Evolutionary conservation across 1,140 invertebrate species (phyloP).

Genomic region (Achroia grisella): DNA sequence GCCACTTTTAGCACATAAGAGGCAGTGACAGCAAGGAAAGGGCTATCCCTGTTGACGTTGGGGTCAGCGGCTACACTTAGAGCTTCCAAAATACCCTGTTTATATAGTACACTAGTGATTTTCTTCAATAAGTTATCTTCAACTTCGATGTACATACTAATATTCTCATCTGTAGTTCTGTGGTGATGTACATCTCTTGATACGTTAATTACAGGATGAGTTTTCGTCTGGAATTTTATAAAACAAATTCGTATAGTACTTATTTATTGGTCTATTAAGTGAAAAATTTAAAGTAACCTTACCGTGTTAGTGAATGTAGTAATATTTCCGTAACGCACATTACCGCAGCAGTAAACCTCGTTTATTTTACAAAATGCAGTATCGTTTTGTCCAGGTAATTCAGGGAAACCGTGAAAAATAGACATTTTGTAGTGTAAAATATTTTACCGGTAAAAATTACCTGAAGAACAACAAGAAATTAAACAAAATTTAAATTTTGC

Average conservation of each 20-base stretch:
- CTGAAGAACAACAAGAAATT: background rate
- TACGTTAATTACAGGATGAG: conserved; percentile 58
- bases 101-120: conserved; percentile 67
- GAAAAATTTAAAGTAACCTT: conserved; percentile 35
- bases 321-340: conserved; percentile 53
- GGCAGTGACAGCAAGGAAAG: conserved; percentile 44
- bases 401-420: conserved; percentile 59
- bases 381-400: conserved; percentile 47
- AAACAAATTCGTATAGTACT: background rate
- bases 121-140: conserved; percentile 67
- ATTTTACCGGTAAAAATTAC: no score
- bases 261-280: background rate
- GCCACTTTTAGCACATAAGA: conserved; percentile 64
- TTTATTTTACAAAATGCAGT: conserved; percentile 62
- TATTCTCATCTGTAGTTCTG: conserved; percentile 57
- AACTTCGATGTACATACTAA: conserved; percentile 68
- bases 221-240: conserved; percentile 44
- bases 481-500: no score
- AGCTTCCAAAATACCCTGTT: conserved; percentile 68
- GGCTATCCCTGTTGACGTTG: conserved; percentile 51
- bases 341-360: conserved; percentile 60
- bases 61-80: conserved; percentile 62
- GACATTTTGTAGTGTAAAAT: conserved; percentile 51
- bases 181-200: conserved; percentile 57
- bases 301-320: conserved; percentile 66